Base-by-base conservation (phyloP, 2,113 vertebrate species). In the Paraplagusia blochii region DNA sequence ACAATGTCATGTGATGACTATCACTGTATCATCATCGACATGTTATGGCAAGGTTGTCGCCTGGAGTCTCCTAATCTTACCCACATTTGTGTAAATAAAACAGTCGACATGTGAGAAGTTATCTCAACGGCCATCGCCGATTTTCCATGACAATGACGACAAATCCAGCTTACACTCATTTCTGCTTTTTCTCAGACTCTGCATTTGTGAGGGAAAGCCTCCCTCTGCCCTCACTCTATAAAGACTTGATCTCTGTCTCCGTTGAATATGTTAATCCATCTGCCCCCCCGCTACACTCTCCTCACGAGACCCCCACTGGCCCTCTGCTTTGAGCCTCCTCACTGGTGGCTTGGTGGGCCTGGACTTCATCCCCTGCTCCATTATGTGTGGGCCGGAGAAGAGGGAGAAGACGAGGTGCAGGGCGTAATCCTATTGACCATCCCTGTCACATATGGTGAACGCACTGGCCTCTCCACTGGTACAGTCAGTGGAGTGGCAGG, bases 211-310 rank as follows among this genome's bases (percentile, higher is more conserved):
- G 68, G 80, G 72, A 83, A 84, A 80, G 76, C 59, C 81, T 76
- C 71, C 69, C 73, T 85, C 80, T 85, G 80, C 81, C 84, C 80
- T 82, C 74, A 74, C 73, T 87, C 81, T 76, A 83, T 88, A 85
- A 88, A 86, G 80, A 72, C 81, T 86, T 89, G 87, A 89, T 91
- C 88, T 89, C 83, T 85, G 85, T 83, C 87, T 87, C 84, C 76
- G 87, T 85, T 90, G 85, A 90, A 90, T 90, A 90, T 90, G 89
- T 87, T 90, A 90, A 91, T 91, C 89, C 84, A 79, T 73, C 76
- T 83, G 81, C 65, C 78, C 76, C 63, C 72, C 76, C 65, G 66
- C 50, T 47, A 35, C 69, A 66, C 77, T 76, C 74, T 77, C 73
- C 75, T 75, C 74, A 87, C 76, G 63, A 89, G 79, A 85, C 82